Conservation (phyloP, 1,140 invertebrate genomes). For the Scaptomyza montana region DNA sequence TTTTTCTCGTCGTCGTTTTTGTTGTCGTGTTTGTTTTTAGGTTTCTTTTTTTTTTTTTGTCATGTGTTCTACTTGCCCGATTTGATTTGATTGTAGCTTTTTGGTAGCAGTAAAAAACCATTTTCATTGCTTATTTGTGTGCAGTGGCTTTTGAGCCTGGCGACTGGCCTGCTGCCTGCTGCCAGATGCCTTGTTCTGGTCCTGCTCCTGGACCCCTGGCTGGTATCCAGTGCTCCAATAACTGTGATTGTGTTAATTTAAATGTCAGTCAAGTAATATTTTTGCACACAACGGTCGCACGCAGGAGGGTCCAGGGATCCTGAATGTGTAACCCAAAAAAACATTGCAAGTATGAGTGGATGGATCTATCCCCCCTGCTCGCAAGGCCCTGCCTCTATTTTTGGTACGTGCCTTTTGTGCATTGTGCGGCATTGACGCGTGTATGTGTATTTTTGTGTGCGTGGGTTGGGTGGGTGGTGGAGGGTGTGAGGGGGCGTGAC, state of each 20-base stretch:
- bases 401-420: conserved; percentile 76
- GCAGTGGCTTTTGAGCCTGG: conserved; percentile 50
- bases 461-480: not conserved
- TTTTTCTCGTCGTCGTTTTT: not conserved
- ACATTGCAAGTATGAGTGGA: conserved; percentile 18
- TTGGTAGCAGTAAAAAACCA: conserved; percentile 36
- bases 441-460: conserved; percentile 27
- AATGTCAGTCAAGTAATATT: conserved; percentile 83
- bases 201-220: conserved; percentile 23
- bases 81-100: conserved; percentile 27
- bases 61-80: conserved; percentile 23
- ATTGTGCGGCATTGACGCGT: conserved; percentile 70
- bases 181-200: conserved; percentile 23
- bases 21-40: conserved; percentile 1
- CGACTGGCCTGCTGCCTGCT: too few species aligned
- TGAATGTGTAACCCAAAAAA: conserved; percentile 35
- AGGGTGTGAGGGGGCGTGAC: conserved; percentile 43
- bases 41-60: not conserved
- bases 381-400: conserved; percentile 10
- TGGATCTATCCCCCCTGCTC: conserved; percentile 7
- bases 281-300: conserved; percentile 53
- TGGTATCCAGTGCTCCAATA: conserved; percentile 67
- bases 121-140: conserved; percentile 55
- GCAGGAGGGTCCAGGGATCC: conserved; percentile 35
- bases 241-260: conserved; percentile 82